Percentiles rank a stretch among this genome's conserved stretches.
These are phyloP conservation scores for Caenorhabditis afra DNA, from an alignment of 2,888 invertebrate genomes.

Conservation along the genomic window DNA sequence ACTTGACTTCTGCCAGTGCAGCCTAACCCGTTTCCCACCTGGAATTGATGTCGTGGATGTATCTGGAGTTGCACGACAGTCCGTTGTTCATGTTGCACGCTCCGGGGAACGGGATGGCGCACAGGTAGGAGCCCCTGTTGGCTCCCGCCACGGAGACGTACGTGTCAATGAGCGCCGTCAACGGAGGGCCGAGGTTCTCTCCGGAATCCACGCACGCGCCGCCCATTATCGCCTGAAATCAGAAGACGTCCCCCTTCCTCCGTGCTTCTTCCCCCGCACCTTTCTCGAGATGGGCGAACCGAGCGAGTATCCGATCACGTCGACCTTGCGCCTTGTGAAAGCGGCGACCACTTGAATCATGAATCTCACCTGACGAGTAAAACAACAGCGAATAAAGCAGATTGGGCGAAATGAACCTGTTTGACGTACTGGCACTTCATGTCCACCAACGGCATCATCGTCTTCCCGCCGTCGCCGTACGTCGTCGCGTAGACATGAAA, in stretches of 20 bases:
- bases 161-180: constrained; percentile 74
- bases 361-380: constrained; percentile 70
- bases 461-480: constrained; percentile 78
- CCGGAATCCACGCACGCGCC: constrained; percentile 75
- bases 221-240: constrained; percentile 65
- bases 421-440: constrained; percentile 78
- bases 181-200: constrained; percentile 75
- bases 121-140: constrained; percentile 76
- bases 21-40: constrained; percentile 15
- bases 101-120: constrained; percentile 75
- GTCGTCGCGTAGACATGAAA: constrained; percentile 76
- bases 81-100: constrained; percentile 77
- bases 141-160: constrained; percentile 74
- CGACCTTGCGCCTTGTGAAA: constrained; percentile 74
- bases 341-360: constrained; percentile 76
- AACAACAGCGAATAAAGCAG: neutral
- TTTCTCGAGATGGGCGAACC: constrained; percentile 77
- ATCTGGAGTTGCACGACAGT: constrained; percentile 71
- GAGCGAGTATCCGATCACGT: constrained; percentile 78
- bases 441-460: constrained; percentile 73
- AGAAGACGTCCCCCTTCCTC: neutral
- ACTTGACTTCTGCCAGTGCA: too few species aligned
- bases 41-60: constrained; percentile 76
- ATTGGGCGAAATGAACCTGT: constrained; percentile 61
- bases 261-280: constrained; percentile 36